Conservation (phyloP, 1,140 invertebrate species). For the Listronotus oregonensis region DNA sequence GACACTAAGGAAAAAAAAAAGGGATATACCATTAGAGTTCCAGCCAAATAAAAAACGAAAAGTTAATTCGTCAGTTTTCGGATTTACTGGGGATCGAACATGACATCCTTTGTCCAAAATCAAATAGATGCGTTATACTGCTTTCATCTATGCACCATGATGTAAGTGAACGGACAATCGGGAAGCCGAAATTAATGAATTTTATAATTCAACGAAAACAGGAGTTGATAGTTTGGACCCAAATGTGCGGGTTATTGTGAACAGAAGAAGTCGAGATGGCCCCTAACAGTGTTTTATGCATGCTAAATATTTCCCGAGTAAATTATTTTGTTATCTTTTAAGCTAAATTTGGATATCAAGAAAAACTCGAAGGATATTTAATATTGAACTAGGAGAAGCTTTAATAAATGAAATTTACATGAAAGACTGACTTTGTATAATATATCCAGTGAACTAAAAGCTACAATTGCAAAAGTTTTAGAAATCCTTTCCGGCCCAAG, state of each 20-base stretch:
- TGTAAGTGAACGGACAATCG: conserved; percentile 46
- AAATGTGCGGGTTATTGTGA: conserved; percentile 45
- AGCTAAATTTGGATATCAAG: conserved; percentile 1
- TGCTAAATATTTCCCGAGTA: conserved; percentile 43
- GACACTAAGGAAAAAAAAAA: conserved; percentile 20
- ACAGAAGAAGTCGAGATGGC: conserved; percentile 45
- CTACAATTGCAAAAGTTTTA: no score
- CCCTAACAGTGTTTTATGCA: conserved; percentile 47
- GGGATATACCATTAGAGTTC: no score
- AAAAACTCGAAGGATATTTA: conserved; percentile 10
- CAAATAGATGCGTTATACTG: no score
- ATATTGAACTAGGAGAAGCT: conserved; percentile 10
- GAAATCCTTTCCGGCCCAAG: no score
- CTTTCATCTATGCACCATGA: no score
- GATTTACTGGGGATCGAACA: no score
- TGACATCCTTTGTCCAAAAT: no score
- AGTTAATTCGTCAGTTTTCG: conserved; percentile 13
- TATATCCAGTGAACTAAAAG: no score
- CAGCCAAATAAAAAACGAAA: background rate
- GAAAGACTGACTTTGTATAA: conserved; percentile 5
- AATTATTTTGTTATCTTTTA: conserved; percentile 27
- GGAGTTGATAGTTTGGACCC: conserved; percentile 48
- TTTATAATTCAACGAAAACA: no score
- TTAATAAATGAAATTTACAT: conserved; percentile 14
- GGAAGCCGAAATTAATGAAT: no score